Evolutionary conservation across 2,797 vertebrate species (phyloP), one percentile per base, ranked within the genome.

Genomic region (Typhlichthys eigenmanni): DNA sequence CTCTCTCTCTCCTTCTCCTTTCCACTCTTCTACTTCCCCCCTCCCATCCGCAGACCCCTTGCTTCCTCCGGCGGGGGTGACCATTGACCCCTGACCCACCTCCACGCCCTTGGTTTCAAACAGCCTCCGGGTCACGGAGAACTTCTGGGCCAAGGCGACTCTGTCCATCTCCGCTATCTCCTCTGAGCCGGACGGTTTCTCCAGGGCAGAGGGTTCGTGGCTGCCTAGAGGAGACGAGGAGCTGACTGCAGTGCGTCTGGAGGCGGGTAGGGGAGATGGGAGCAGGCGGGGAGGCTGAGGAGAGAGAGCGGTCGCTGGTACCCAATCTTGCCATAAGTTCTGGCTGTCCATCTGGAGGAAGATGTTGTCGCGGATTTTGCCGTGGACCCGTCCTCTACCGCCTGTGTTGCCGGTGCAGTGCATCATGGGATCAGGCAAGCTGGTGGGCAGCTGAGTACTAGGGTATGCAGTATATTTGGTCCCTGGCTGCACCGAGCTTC

Each of bases 291-390:
- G 55, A 47, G 79, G 75, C 17, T 56, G 68, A 1, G 83, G 62
- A 58, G 78, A 59, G 57, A 75, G 24, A 1, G 69, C n/a, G 10
- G 73, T 43, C 0, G 63, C 47, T 0, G 79, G 49, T 29, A 67
- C 60, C 4, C 73, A 68, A 24, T 93, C 92, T 67, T 80, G 83
- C 77, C 64, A 83, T 24, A 73, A 78, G 56, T 93, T 90, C 68
- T 91, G 87, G 82, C 88, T 88, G 78, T 95, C 95, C 95, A 96
- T 96, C 74, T 96, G 93, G 76, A 97, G 89, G 79, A 97, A 96
- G 86, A 96, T 95, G 75, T 92, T 96, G 9, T 93, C 90, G 83
- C 94, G 92, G 78, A 97, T 95, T 83, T 95, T 96, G 76, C 94
- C 91, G 0, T 89, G 90, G 34, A 72, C 63, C 62, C 81, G 81